A percentile compares a stretch with the other conserved stretches of the same genome.
Evolutionary conservation across 2,113 vertebrate genomes (phyloP).

Genomic region (Callocephalon fimbriatum): DNA sequence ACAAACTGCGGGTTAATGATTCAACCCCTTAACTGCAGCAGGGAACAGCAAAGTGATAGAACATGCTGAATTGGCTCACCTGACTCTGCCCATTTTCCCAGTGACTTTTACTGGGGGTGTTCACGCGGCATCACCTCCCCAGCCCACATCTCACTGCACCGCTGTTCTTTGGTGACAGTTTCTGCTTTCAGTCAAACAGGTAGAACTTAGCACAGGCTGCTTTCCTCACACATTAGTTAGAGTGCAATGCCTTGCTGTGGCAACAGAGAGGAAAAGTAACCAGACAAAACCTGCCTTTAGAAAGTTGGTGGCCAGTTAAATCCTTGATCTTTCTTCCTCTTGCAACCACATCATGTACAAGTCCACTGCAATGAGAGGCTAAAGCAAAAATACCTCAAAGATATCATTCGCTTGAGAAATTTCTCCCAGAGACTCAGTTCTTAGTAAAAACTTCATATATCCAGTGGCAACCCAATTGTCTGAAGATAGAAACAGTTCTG

Average conservation of each 20-base stretch:
- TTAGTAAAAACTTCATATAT: background rate
- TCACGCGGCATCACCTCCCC: background rate
- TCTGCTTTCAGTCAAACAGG: background rate
- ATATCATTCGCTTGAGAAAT: background rate
- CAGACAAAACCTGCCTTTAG: background rate
- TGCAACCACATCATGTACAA: background rate
- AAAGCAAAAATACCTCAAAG: background rate
- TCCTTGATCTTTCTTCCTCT: background rate
- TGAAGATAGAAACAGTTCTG: background rate
- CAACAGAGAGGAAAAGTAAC: background rate
- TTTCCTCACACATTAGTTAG: background rate
- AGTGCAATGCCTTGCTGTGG: background rate
- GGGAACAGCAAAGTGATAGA: background rate
- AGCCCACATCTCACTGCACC: background rate
- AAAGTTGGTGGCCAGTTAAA: background rate
- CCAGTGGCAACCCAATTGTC: background rate
- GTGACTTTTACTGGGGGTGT: background rate
- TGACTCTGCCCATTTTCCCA: slow-evolving; percentile 15
- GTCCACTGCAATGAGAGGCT: background rate
- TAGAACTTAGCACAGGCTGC: background rate
- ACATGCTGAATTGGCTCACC: background rate
- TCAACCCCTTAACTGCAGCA: slow-evolving; percentile 14
- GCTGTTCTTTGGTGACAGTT: background rate
- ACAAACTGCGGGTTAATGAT: slow-evolving; percentile 53
- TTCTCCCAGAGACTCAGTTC: background rate